These are phyloP conservation scores for Pseudococcus longispinus DNA, from an alignment of 2,888 invertebrate genomes.

Conservation along the genomic window DNA sequence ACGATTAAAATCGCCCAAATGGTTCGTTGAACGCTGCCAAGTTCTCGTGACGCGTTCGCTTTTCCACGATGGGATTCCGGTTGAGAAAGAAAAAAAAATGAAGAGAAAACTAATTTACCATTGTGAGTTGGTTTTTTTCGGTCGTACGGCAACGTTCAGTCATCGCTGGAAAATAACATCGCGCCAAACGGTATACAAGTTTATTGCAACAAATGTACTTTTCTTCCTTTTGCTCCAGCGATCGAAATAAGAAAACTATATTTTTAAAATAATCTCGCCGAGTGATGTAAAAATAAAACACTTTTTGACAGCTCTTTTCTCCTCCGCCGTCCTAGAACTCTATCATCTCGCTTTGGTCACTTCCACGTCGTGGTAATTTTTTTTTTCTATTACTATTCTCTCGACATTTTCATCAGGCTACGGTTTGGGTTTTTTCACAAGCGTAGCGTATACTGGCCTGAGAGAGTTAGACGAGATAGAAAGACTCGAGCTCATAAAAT, in stretches of 20 bases:
- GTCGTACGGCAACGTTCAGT: neutral
- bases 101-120: neutral
- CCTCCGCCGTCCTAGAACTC: neutral
- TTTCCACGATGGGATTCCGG: neutral
- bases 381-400: neutral
- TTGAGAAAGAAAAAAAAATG: neutral
- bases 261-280: conserved; percentile 25
- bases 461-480: neutral
- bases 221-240: neutral
- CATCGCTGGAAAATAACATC: neutral
- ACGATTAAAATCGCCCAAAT: neutral
- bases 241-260: conserved; percentile 19
- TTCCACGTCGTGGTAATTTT: neutral
- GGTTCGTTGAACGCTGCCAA: neutral
- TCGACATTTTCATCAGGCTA: neutral
- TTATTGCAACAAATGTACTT: neutral
- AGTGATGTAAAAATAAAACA: conserved; percentile 21
- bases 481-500: neutral
- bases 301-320: neutral
- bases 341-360: neutral
- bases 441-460: neutral
- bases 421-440: neutral
- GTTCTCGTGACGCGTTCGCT: neutral
- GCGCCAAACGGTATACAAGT: neutral
- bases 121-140: neutral